Evolutionary conservation across 2,888 invertebrate species (phyloP), one percentile per base, ranked within the genome.

Genomic region (Rutpela maculata): DNA sequence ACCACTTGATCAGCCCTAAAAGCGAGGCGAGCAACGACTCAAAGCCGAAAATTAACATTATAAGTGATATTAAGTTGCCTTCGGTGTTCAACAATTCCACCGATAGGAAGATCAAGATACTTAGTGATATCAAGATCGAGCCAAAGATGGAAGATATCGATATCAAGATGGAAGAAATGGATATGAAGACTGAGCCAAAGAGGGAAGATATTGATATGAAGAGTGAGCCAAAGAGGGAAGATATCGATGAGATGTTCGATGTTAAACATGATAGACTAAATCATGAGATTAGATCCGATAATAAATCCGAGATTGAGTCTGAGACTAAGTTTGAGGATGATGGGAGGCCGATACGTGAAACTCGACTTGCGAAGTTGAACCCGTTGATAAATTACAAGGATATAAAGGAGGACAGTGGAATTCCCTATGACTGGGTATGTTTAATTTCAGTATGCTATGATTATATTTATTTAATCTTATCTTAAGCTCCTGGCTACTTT

Each of bases 381-480:
- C 90, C 85, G 9, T 74, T 92, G 81, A 91, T 91, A 50, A 78
- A 81, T 0, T 63, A 81, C 17, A 85, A 81, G 69, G 87, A 86
- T 71, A 89, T 91, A 0, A 94, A 94, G 88, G 95, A 95, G 87
- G 95, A 95, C 82, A 95, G 95, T 85, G 95, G 95, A 82, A 94
- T 97, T 88, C 95, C 96, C 0, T 97, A 97, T 85, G 97, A 97
- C 87, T 97, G 97, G 97, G 93, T 93, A 88, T 88, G 89, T 87
- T 38, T 65, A 31, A 35, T 63, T 35, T 63, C 76, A 75, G 7
- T 35, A 35, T 35, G 31, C 7, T 35, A 35, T 9, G 7, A 26
- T 26, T 26, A 26, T 26, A 26, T 26, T 26, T 26, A 26, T 26
- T 26, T 26, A 26, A 26, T 26, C 22, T 26, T 26, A 4, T 26